A percentile compares a stretch with the other conserved stretches of the same genome.
Conservation (phyloP, 2,113 vertebrate species). For the Phocoena sinus region DNA sequence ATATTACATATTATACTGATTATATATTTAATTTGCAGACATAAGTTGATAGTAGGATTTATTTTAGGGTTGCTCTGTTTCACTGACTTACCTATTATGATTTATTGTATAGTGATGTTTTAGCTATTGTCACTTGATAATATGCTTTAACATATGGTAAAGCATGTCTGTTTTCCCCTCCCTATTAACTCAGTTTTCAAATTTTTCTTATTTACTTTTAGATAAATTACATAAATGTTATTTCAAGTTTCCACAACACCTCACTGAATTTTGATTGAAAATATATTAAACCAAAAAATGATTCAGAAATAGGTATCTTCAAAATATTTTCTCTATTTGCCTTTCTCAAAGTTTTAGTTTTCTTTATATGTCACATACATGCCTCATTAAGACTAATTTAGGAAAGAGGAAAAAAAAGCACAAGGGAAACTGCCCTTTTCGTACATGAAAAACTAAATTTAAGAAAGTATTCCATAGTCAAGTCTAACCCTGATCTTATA, state of each 20-base stretch:
- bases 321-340: constrained; percentile 30
- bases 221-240: constrained; percentile 18
- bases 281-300: not conserved
- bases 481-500: not conserved
- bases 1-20: not conserved
- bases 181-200: not conserved
- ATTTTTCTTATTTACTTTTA: not conserved
- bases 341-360: not conserved
- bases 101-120: not conserved
- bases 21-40: not conserved
- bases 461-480: not conserved
- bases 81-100: not conserved
- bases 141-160: not conserved
- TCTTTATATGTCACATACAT: not conserved
- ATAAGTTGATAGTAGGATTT: not conserved
- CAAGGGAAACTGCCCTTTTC: not conserved
- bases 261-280: not conserved
- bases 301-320: not conserved
- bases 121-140: not conserved
- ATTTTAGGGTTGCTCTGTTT: not conserved
- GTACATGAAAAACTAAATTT: not conserved
- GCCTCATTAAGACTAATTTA: not conserved
- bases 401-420: not conserved
- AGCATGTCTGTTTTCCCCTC: not conserved
- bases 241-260: not conserved